Percentiles rank a stretch among this genome's conserved stretches.
Evolutionary conservation across 1,140 invertebrate species (phyloP).

Genomic region (Oryctes rhinoceros): DNA sequence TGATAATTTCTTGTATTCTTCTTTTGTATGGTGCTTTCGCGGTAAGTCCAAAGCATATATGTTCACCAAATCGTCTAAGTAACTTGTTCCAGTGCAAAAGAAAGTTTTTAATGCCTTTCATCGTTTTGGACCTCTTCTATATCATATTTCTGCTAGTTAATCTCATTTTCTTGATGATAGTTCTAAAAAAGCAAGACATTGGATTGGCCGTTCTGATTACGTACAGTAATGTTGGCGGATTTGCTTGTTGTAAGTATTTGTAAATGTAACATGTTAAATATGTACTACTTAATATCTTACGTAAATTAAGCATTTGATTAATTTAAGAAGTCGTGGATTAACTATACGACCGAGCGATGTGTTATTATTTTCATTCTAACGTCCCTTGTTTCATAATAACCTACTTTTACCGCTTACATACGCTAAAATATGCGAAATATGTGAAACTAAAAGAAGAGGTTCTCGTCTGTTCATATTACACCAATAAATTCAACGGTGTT

Average conservation of each 20-base stretch:
- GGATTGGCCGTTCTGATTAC: slow-evolving; percentile 32
- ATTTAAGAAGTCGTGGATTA: no score
- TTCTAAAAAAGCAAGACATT: slow-evolving; percentile 28
- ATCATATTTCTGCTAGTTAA: neutral
- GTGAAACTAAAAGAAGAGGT: no score
- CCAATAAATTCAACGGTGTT: no score
- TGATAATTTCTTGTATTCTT: slow-evolving; percentile 22
- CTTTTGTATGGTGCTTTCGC: neutral
- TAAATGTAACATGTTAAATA: neutral
- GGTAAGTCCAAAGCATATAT: neutral
- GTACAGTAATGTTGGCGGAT: slow-evolving; percentile 41
- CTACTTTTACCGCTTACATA: no score
- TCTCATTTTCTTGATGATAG: slow-evolving; percentile 39
- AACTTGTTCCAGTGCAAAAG: slow-evolving; percentile 35
- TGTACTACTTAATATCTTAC: no score
- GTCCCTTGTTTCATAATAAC: no score
- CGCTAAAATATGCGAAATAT: no score
- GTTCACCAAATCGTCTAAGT: neutral
- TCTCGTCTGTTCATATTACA: no score
- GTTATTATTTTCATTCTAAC: no score
- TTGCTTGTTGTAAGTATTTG: slow-evolving; percentile 35
- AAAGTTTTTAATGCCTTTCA: neutral
- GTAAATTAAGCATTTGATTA: no score
- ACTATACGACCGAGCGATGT: no score
- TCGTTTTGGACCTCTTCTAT: slow-evolving; percentile 14